phyloP scores from a whole-genome alignment of 1,140 invertebrate species.

The Philotrypesis tridentata region DNA sequence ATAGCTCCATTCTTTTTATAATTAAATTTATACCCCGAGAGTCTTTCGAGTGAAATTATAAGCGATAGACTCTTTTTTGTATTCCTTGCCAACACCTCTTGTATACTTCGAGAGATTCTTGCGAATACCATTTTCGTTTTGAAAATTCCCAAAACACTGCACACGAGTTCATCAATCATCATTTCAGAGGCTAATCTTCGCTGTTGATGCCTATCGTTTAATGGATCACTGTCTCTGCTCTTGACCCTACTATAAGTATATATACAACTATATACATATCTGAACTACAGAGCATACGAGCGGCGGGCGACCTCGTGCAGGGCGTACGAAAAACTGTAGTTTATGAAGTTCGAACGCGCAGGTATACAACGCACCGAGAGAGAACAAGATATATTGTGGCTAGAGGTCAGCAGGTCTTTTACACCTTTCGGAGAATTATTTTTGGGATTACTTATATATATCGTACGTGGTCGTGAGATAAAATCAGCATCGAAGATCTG shows the following conservation, averaged over 20 bases:
- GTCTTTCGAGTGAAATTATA: too few species aligned
- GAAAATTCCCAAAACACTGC: slow-evolving; percentile 40
- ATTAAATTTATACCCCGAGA: too few species aligned
- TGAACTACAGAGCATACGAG: too few species aligned
- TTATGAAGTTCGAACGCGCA: background rate
- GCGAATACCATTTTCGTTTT: slow-evolving; percentile 1
- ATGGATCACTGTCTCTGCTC: slow-evolving; percentile 38
- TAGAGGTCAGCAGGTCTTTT: background rate
- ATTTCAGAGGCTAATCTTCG: slow-evolving; percentile 47
- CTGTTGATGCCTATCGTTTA: slow-evolving; percentile 39
- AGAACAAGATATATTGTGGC: slow-evolving; percentile 18
- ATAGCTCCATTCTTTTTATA: too few species aligned
- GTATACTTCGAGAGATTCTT: slow-evolving; percentile 18
- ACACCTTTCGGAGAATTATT: slow-evolving; percentile 1
- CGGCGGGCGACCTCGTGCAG: background rate
- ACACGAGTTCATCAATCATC: slow-evolving; percentile 45
- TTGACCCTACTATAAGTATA: background rate
- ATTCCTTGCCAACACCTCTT: slow-evolving; percentile 32
- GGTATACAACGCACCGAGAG: background rate
- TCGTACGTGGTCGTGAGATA: background rate
- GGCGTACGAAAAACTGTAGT: slow-evolving; percentile 2
- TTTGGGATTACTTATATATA: background rate
- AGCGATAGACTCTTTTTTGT: slow-evolving; percentile 17
- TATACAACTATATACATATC: background rate
- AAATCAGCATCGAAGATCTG: background rate